Evolutionary conservation across 2,113 vertebrate species (phyloP).

Genomic region (Phoenicopterus ruber): DNA sequence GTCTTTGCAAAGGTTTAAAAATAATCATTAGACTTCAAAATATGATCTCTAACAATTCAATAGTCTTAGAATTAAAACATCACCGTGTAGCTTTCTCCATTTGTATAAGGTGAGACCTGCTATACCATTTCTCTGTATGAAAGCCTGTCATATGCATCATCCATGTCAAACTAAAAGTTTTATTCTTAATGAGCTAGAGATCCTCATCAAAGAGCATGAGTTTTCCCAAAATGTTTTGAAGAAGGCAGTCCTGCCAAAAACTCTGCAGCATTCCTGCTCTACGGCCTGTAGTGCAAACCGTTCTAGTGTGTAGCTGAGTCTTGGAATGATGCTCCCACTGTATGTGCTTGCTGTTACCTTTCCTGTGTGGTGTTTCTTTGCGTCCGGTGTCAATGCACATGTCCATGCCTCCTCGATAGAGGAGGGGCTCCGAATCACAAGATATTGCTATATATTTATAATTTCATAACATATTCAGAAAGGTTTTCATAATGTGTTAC

Average conservation of each 20-base stretch:
- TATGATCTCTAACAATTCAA: background rate
- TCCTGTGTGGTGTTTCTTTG: background rate
- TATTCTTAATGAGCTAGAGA: background rate
- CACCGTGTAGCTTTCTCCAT: background rate
- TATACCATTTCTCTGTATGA: background rate
- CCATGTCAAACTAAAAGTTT: background rate
- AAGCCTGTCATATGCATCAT: background rate
- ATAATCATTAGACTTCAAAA: background rate
- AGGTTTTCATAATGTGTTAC: background rate
- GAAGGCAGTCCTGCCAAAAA: background rate
- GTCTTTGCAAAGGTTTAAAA: background rate
- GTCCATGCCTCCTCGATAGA: background rate
- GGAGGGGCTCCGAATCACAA: background rate
- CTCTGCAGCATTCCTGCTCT: background rate
- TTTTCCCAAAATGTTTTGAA: background rate
- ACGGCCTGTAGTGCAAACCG: background rate
- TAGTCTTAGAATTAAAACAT: background rate
- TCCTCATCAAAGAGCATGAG: background rate
- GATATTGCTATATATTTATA: background rate
- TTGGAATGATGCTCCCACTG: background rate
- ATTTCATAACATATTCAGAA: background rate
- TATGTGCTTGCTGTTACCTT: background rate
- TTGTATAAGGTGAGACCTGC: background rate
- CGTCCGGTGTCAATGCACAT: background rate
- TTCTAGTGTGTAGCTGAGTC: background rate